Percentiles rank a stretch among this genome's conserved stretches.
Evolutionary conservation across 2,797 vertebrate genomes (phyloP).

Genomic region (Falco rusticolus): DNA sequence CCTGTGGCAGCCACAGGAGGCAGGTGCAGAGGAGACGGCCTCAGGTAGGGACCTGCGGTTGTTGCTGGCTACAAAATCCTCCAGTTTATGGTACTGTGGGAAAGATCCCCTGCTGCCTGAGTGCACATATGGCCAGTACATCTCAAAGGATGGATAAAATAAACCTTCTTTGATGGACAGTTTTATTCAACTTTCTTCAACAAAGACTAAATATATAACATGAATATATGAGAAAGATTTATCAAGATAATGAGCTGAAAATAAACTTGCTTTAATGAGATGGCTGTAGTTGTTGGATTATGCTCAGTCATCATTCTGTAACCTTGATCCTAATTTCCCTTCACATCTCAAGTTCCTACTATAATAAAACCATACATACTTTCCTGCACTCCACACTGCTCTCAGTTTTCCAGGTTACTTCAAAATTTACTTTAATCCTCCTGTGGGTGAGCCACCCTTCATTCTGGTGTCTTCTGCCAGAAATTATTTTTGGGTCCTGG

Average conservation of each 20-base stretch:
- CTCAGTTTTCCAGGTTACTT: not conserved
- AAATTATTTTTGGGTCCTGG: not conserved
- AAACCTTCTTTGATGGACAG: not conserved
- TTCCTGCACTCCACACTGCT: not conserved
- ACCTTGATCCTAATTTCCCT: conserved; percentile 6
- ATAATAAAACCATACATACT: not conserved
- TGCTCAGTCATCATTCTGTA: not conserved
- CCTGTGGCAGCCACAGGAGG: not conserved
- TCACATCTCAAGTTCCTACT: not conserved
- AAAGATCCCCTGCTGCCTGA: not conserved
- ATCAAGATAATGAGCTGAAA: not conserved
- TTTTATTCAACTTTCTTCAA: not conserved
- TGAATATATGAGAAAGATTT: not conserved
- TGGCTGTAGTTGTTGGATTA: not conserved
- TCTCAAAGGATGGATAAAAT: not conserved
- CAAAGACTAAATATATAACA: not conserved
- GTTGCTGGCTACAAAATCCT: not conserved
- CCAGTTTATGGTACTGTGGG: not conserved
- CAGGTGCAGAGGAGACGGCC: not conserved
- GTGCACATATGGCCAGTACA: not conserved
- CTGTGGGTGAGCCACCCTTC: conserved; percentile 5
- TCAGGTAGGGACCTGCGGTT: not conserved
- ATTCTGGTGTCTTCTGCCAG: not conserved
- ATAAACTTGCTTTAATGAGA: conserved; percentile 38
- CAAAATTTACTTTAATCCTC: conserved; percentile 23